Conservation (phyloP, 2,888 invertebrate species). For the Pollenia amentaria region DNA sequence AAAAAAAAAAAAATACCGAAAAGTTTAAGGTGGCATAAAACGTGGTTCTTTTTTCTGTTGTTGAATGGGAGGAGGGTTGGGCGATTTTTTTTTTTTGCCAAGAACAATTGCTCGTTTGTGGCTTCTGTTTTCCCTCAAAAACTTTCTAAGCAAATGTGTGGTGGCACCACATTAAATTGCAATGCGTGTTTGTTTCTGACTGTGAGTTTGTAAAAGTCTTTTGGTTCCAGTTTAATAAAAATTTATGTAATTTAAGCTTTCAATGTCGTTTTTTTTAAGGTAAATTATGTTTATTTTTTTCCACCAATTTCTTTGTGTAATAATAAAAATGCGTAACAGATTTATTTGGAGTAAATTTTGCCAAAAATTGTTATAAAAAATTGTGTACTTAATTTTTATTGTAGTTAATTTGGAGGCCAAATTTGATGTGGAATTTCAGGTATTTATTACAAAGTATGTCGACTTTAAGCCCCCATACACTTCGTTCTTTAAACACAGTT, state of each 20-base stretch:
- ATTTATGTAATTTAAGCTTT: constrained; percentile 19
- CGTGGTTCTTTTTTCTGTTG: constrained; percentile 15
- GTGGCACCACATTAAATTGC: constrained; percentile 39
- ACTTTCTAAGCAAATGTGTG: constrained; percentile 28
- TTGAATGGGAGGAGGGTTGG: background rate
- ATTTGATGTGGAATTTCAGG: no score
- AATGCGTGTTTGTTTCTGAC: background rate
- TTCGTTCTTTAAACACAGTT: no score
- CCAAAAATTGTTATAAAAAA: no score
- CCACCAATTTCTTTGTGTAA: background rate
- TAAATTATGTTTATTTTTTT: background rate
- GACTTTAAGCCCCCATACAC: no score
- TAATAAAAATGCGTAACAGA: background rate
- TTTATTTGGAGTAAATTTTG: background rate
- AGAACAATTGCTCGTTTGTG: constrained; percentile 57
- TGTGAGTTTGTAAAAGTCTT: background rate
- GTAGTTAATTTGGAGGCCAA: no score
- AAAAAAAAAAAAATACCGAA: constrained; percentile 8
- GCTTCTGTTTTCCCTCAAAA: constrained; percentile 32
- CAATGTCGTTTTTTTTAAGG: background rate
- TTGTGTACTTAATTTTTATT: no score
- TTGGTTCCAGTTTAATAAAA: constrained; percentile 32
- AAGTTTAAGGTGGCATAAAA: constrained; percentile 13
- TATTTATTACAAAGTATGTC: no score
- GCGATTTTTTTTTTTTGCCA: constrained; percentile 25